A percentile compares a stretch with the other conserved stretches of the same genome.
Conservation (phyloP, 2,888 invertebrate genomes). For the Tachystola acroxantha region DNA sequence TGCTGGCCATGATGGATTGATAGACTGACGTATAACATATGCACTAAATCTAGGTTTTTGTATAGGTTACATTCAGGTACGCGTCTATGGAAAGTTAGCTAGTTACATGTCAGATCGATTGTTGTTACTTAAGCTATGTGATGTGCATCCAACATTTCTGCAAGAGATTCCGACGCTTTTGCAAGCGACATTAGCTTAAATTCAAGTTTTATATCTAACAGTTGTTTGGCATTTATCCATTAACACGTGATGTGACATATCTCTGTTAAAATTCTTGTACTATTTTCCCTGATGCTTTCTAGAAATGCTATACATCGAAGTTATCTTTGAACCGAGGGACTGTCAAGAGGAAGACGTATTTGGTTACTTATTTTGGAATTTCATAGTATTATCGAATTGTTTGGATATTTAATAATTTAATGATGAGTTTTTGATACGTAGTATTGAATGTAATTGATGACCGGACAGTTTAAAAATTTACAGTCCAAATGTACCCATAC, state of each 20-base stretch:
- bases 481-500: no score
- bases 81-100: background rate
- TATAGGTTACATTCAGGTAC: background rate
- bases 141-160: no score
- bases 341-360: no score
- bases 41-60: background rate
- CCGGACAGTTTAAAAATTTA: no score
- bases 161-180: no score
- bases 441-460: background rate
- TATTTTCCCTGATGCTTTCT: no score
- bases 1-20: slow-evolving; percentile 32
- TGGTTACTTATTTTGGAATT: background rate
- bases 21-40: background rate
- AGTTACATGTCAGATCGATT: no score
- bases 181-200: background rate
- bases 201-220: background rate
- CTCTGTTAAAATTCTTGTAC: slow-evolving; percentile 8
- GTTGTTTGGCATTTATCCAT: slow-evolving; percentile 6
- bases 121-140: no score
- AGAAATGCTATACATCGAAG: no score
- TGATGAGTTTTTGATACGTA: background rate
- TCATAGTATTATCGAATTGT: no score
- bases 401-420: background rate
- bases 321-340: no score
- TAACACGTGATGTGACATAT: slow-evolving; percentile 10